Conservation (phyloP, 2,797 vertebrate species). For the Eulemur albifrons region DNA sequence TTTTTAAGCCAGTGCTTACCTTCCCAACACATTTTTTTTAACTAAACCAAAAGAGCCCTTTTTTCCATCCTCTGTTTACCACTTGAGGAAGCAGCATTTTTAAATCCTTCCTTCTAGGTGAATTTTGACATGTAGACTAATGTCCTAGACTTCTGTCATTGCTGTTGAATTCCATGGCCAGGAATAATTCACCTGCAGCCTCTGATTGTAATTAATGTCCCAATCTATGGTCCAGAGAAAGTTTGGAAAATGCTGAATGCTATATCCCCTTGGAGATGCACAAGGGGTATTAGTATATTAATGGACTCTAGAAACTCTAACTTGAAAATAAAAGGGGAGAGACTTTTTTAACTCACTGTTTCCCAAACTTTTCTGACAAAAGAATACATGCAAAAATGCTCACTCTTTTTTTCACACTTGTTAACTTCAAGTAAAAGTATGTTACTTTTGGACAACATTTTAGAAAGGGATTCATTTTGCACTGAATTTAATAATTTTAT, state of each 20-base stretch:
- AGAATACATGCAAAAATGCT: neutral
- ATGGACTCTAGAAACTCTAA: neutral
- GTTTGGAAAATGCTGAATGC: rapidly evolving
- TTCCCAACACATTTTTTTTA: neutral
- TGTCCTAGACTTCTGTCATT: neutral
- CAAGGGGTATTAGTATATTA: neutral
- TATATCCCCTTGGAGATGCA: neutral
- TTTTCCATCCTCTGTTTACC: neutral
- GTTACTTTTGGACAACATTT: neutral
- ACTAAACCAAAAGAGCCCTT: neutral
- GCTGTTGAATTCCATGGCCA: neutral
- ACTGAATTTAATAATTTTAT: neutral
- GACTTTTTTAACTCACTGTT: neutral
- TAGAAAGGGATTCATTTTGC: neutral
- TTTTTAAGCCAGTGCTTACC: neutral
- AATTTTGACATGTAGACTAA: rapidly evolving
- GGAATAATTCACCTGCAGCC: neutral
- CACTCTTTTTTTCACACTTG: neutral
- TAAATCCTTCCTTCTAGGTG: neutral
- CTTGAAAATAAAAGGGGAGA: neutral
- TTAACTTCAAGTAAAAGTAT: neutral
- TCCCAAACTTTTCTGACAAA: neutral
- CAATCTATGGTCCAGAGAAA: neutral
- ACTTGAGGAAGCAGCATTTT: rapidly evolving
- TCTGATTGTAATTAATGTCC: neutral